phyloP scores from a whole-genome alignment of 2,888 invertebrate species.

The Pseudoips prasinana region DNA sequence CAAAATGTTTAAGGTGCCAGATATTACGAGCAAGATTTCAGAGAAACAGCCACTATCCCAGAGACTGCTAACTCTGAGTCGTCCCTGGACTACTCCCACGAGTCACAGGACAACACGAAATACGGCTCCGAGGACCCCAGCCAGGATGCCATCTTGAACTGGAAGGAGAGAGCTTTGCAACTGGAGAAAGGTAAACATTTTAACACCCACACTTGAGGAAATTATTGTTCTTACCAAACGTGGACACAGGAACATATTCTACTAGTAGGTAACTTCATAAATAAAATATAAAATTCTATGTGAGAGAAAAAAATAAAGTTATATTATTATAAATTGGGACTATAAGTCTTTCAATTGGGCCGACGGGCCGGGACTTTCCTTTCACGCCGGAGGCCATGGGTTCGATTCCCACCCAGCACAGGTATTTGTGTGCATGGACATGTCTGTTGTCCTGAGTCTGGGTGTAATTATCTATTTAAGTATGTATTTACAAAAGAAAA shows the following conservation, averaged over 20 bases:
- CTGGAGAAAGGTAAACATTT: conserved; percentile 79
- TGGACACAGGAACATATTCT: neutral
- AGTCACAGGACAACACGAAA: conserved; percentile 57
- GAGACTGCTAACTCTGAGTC: conserved; percentile 65
- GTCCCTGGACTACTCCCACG: conserved; percentile 66
- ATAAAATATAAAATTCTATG: neutral
- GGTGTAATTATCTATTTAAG: too few relatives aligned
- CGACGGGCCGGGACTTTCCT: too few relatives aligned
- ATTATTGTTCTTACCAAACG: neutral
- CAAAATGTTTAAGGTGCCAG: conserved; percentile 51
- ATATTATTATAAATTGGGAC: too few relatives aligned
- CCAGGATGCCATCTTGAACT: conserved; percentile 56
- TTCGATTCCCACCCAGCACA: too few relatives aligned
- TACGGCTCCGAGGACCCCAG: conserved; percentile 47
- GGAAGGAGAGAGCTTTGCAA: conserved; percentile 83
- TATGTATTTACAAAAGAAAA: too few relatives aligned
- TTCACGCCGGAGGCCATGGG: too few relatives aligned
- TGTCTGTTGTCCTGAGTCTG: too few relatives aligned
- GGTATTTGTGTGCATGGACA: too few relatives aligned
- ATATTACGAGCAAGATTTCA: conserved; percentile 65
- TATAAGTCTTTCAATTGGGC: too few relatives aligned
- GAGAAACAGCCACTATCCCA: conserved; percentile 45
- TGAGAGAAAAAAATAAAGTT: too few relatives aligned
- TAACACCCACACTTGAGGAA: too few relatives aligned
- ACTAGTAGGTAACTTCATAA: neutral